Evolutionary conservation across 2,113 vertebrate species (phyloP).

Genomic region (Poecile atricapillus): DNA sequence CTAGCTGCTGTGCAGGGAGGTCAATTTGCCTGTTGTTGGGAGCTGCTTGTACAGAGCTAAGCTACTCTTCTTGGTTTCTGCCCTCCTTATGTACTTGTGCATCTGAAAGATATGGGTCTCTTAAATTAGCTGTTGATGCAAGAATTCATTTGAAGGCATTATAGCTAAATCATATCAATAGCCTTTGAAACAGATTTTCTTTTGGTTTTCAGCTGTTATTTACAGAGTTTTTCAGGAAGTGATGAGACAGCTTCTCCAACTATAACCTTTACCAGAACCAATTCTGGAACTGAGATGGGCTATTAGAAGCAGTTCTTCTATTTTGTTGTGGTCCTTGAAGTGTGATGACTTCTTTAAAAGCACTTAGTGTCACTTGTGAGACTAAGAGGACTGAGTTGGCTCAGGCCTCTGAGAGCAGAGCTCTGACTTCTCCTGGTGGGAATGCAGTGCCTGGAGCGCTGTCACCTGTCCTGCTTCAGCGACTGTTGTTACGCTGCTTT

Average conservation of each 20-base stretch:
- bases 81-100: background rate
- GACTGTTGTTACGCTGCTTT: accelerated
- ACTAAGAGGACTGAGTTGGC: background rate
- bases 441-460: background rate
- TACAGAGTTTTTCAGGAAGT: background rate
- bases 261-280: background rate
- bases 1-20: background rate
- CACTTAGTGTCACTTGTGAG: background rate
- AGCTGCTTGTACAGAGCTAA: background rate
- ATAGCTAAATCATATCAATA: background rate
- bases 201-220: background rate
- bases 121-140: background rate
- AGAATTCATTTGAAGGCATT: background rate
- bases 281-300: background rate
- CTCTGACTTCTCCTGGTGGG: background rate
- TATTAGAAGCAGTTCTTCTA: background rate
- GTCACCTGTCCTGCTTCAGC: background rate
- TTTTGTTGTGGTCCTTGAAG: background rate
- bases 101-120: background rate
- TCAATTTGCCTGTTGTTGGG: background rate
- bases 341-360: background rate
- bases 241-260: background rate
- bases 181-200: background rate
- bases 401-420: background rate
- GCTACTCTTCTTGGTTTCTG: background rate